These are phyloP conservation scores for Sarotherodon lohbergeri DNA, from an alignment of 2,113 vertebrate genomes.

Conservation along the genomic window DNA sequence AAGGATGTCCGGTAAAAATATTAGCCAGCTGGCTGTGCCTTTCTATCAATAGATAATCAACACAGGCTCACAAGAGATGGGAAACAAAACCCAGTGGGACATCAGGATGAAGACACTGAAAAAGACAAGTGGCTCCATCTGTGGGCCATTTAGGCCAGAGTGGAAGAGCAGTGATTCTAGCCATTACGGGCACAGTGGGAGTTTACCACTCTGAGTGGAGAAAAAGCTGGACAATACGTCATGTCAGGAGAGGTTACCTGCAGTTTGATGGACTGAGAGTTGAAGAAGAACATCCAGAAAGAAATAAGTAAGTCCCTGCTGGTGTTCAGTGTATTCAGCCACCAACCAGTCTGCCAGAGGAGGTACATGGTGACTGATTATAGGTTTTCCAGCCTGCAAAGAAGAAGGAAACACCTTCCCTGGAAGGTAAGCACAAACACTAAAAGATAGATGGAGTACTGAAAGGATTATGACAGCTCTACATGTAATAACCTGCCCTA, in stretches of 20 bases:
- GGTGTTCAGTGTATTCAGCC: not conserved
- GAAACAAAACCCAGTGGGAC: not conserved
- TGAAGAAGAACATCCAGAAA: not conserved
- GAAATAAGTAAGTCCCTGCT: not conserved
- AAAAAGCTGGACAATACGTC: not conserved
- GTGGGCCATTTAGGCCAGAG: not conserved
- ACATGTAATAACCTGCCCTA: accelerated
- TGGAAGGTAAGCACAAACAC: not conserved
- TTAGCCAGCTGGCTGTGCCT: not conserved
- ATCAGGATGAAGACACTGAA: not conserved
- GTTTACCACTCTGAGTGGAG: not conserved
- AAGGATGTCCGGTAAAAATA: not conserved
- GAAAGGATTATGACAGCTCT: not conserved
- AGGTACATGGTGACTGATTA: not conserved
- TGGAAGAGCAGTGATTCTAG: not conserved
- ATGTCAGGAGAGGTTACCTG: not conserved
- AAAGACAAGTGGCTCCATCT: not conserved
- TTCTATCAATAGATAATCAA: not conserved
- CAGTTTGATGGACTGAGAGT: not conserved
- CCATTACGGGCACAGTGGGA: not conserved
- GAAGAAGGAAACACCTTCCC: not conserved
- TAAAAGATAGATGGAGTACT: not conserved
- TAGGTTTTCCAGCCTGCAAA: not conserved
- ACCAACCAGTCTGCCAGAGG: not conserved
- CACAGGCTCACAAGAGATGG: not conserved